These are phyloP conservation scores for Aporophyla lueneburgensis DNA, from an alignment of 2,888 invertebrate species.

Conservation along the genomic window DNA sequence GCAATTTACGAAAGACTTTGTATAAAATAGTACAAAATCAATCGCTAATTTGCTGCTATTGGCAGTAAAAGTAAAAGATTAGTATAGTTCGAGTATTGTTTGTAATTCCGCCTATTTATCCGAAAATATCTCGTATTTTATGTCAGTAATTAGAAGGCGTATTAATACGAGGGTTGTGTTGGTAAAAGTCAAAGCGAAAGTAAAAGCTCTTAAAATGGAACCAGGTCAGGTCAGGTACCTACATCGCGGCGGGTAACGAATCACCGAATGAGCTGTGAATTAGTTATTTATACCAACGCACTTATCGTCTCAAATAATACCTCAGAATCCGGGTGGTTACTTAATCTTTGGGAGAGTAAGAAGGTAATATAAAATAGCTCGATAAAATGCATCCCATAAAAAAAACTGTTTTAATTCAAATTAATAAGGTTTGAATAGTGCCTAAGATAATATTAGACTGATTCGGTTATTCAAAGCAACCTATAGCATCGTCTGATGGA, in stretches of 20 bases:
- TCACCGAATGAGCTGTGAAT: constrained; percentile 28
- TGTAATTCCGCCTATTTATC: neutral
- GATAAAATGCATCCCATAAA: no score
- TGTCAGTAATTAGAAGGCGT: constrained; percentile 31
- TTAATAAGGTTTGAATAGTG: no score
- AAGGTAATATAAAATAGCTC: neutral
- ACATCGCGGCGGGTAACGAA: constrained; percentile 30
- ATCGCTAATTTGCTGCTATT: neutral
- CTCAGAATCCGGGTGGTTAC: neutral
- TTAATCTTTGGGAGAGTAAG: neutral
- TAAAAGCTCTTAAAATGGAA: constrained; percentile 52
- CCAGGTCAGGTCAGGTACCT: constrained; percentile 55
- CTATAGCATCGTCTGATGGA: neutral
- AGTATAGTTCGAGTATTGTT: neutral
- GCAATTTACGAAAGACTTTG: neutral
- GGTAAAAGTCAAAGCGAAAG: constrained; percentile 37
- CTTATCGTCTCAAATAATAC: neutral
- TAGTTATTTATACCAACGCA: neutral
- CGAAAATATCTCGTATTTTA: constrained; percentile 15
- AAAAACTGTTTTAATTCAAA: no score
- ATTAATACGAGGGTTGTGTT: constrained; percentile 30
- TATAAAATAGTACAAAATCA: neutral
- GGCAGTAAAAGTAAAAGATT: neutral
- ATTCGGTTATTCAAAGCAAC: neutral
- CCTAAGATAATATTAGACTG: neutral